A percentile compares a stretch with the other conserved stretches of the same genome.
phyloP scores from a whole-genome alignment of 2,888 invertebrate genomes.

The Gerris lacustris region DNA sequence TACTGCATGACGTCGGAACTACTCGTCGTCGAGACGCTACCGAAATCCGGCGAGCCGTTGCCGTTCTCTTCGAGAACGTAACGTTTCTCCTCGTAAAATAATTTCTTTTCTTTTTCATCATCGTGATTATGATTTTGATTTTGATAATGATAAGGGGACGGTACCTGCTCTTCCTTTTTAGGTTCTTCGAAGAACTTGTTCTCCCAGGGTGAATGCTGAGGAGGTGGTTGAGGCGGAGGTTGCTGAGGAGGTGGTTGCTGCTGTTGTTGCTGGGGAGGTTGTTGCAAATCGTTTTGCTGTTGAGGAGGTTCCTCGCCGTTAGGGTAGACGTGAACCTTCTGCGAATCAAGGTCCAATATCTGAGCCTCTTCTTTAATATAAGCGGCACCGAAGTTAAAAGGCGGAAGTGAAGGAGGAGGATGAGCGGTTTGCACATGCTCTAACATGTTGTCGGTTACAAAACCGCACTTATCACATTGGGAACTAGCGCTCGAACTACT shows the following conservation, averaged over 20 bases:
- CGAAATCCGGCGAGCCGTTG: conserved; percentile 31
- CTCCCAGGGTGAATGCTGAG: conserved; percentile 21
- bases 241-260: conserved; percentile 23
- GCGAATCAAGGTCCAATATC: conserved; percentile 75
- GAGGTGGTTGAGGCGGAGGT: conserved; percentile 18
- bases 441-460: conserved; percentile 60
- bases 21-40: conserved; percentile 35
- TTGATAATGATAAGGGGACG: conserved; percentile 14
- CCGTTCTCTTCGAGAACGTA: conserved; percentile 34
- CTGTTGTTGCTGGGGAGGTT: conserved; percentile 24
- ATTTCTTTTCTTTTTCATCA: conserved; percentile 30
- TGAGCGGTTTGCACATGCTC: conserved; percentile 64
- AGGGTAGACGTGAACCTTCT: conserved; percentile 55
- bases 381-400: conserved; percentile 1
- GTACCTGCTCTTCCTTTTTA: conserved; percentile 21
- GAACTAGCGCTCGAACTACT: conserved; percentile 45
- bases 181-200: conserved; percentile 15
- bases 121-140: conserved; percentile 14
- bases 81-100: conserved; percentile 31
- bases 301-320: conserved; percentile 39
- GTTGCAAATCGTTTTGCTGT: conserved; percentile 34
- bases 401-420: conserved; percentile 36
- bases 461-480: conserved; percentile 75
- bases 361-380: conserved; percentile 44
- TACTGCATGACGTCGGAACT: conserved; percentile 11